Percentiles rank a stretch among this genome's conserved stretches.
These are phyloP conservation scores for Anhinga rufa DNA, from an alignment of 2,113 vertebrate species.

Conservation along the genomic window DNA sequence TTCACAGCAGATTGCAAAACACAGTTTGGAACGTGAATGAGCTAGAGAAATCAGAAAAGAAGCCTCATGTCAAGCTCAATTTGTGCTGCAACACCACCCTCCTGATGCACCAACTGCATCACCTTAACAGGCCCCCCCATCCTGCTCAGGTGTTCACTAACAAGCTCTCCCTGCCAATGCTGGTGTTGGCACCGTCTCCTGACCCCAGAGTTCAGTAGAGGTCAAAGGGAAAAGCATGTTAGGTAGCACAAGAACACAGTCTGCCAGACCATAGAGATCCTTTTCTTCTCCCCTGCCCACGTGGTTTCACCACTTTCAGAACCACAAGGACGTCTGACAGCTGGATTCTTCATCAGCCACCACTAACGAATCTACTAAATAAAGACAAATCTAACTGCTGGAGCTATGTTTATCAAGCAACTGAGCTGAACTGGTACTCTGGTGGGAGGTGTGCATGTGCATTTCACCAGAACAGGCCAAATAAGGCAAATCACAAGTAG, in stretches of 20 bases:
- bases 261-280: background rate
- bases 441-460: background rate
- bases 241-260: background rate
- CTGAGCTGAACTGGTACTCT: background rate
- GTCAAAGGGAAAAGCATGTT: background rate
- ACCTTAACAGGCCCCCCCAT: background rate
- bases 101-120: background rate
- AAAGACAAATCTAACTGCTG: background rate
- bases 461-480: background rate
- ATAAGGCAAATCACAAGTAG: background rate
- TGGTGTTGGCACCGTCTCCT: background rate
- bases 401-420: background rate
- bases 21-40: slow-evolving; percentile 76
- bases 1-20: slow-evolving; percentile 82
- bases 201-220: background rate
- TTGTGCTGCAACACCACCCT: background rate
- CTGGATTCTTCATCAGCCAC: background rate
- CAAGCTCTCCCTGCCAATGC: background rate
- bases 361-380: background rate
- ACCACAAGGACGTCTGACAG: background rate
- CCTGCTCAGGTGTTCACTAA: background rate
- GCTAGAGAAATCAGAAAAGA: slow-evolving; percentile 65
- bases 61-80: background rate
- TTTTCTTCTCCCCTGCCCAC: background rate
- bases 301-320: background rate